Conservation (phyloP, 2,888 invertebrate species). For the Branchinecta sandiegonensis region DNA sequence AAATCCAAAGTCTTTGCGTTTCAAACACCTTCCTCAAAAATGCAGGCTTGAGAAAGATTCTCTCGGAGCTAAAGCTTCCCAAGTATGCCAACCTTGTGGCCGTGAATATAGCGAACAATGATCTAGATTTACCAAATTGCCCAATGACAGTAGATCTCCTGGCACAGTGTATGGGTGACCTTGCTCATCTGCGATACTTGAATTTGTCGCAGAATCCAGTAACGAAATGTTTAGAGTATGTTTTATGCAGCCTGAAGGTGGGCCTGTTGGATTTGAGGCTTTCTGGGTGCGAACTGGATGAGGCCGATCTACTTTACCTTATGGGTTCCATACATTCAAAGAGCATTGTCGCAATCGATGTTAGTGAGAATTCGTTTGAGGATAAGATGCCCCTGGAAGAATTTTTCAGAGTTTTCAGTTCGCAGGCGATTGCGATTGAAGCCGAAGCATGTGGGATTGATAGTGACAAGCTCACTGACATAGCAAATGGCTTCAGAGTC, state of each 20-base stretch:
- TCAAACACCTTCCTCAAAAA: slow-evolving; percentile 10
- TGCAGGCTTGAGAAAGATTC: slow-evolving; percentile 2
- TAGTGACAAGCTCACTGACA: background rate
- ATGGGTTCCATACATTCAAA: slow-evolving; percentile 2
- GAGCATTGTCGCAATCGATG: background rate
- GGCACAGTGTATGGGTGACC: slow-evolving; percentile 9
- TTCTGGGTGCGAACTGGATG: slow-evolving; percentile 6
- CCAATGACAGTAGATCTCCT: background rate
- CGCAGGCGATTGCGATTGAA: slow-evolving; percentile 12
- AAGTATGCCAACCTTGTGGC: slow-evolving; percentile 4
- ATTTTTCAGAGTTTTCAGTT: background rate
- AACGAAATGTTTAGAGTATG: background rate
- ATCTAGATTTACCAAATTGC: slow-evolving; percentile 12
- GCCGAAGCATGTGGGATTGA: slow-evolving; percentile 14
- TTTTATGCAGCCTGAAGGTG: background rate
- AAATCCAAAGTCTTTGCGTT: background rate
- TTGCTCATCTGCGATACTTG: background rate
- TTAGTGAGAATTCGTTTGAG: slow-evolving; percentile 1
- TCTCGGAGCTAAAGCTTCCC: slow-evolving; percentile 2
- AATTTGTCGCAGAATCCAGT: slow-evolving; percentile 6
- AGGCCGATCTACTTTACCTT: background rate
- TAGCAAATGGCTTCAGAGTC: background rate
- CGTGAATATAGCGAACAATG: background rate
- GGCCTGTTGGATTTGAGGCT: background rate
- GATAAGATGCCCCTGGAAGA: background rate